These are phyloP conservation scores for Triplophysa bombifrons DNA, from an alignment of 2,797 vertebrate genomes.

Conservation along the genomic window DNA sequence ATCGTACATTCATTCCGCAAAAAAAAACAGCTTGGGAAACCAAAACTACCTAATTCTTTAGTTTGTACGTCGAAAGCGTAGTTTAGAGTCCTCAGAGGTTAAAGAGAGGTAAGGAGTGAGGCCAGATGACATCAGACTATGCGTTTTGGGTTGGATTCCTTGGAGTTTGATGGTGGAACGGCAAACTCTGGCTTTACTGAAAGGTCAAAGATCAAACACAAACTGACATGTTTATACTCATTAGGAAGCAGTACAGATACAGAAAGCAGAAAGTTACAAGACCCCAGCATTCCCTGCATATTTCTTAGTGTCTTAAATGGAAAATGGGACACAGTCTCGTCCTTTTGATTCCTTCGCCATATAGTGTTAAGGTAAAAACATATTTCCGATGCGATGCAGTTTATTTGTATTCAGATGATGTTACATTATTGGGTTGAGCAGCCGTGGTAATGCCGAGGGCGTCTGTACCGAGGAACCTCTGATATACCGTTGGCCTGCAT, in stretches of 20 bases:
- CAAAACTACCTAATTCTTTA: slow-evolving; percentile 71
- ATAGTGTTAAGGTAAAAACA: slow-evolving; percentile 85
- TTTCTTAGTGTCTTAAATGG: slow-evolving; percentile 96
- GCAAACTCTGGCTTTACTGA: slow-evolving; percentile 80
- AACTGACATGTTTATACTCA: slow-evolving; percentile 70
- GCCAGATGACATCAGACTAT: background rate
- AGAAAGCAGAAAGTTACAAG: slow-evolving; percentile 81
- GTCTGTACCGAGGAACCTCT: slow-evolving; percentile 57
- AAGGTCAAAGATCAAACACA: slow-evolving; percentile 72
- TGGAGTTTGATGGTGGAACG: slow-evolving; percentile 35
- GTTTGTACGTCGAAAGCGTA: slow-evolving; percentile 53
- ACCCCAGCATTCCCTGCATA: slow-evolving; percentile 92
- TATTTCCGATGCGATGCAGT: slow-evolving; percentile 80
- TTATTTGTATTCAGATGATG: slow-evolving; percentile 60
- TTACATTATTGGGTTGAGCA: slow-evolving; percentile 72
- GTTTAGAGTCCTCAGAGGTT: slow-evolving; percentile 46
- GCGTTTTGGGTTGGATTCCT: slow-evolving; percentile 11
- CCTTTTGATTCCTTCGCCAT: slow-evolving; percentile 85
- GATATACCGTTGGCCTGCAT: slow-evolving; percentile 54
- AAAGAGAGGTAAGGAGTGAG: slow-evolving; percentile 11
- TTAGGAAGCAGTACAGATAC: slow-evolving; percentile 79
- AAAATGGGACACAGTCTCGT: slow-evolving; percentile 72
- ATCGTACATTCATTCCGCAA: slow-evolving; percentile 69
- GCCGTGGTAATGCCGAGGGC: slow-evolving; percentile 72
- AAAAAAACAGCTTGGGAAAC: slow-evolving; percentile 62